phyloP scores from a whole-genome alignment of 2,113 vertebrate genomes.

The Eubucco bourcierii region DNA sequence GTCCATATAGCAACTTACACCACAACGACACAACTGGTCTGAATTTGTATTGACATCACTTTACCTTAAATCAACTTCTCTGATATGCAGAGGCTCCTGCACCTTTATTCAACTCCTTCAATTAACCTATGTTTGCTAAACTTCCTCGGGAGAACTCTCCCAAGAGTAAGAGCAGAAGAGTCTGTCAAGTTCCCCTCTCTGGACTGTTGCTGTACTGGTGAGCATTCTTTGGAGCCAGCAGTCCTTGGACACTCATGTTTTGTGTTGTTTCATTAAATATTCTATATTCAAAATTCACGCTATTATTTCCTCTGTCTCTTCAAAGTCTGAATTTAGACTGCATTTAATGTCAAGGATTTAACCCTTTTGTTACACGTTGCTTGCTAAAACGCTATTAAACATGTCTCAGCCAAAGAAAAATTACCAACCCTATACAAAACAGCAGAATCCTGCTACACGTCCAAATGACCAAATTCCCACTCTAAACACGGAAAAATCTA shows the following conservation, averaged over 20 bases:
- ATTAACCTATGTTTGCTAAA: background rate
- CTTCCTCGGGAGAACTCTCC: background rate
- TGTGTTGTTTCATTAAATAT: background rate
- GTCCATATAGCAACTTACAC: constrained; percentile 5
- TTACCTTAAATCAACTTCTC: background rate
- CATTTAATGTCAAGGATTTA: background rate
- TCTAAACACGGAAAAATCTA: background rate
- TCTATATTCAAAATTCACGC: background rate
- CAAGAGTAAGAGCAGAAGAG: background rate
- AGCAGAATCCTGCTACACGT: background rate
- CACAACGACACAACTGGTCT: background rate
- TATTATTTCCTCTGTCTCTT: background rate
- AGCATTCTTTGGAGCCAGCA: background rate
- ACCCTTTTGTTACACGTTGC: background rate
- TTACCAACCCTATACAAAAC: background rate
- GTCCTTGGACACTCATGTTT: background rate
- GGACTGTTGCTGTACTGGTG: background rate
- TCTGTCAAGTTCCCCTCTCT: background rate
- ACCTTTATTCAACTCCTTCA: background rate
- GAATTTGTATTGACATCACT: background rate
- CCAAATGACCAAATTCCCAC: background rate
- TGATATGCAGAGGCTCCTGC: background rate
- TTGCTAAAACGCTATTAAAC: background rate
- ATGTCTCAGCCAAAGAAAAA: background rate
- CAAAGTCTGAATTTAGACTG: background rate